These are phyloP conservation scores for Zaprionus lachaisei DNA, from an alignment of 1,140 invertebrate species.

Conservation along the genomic window DNA sequence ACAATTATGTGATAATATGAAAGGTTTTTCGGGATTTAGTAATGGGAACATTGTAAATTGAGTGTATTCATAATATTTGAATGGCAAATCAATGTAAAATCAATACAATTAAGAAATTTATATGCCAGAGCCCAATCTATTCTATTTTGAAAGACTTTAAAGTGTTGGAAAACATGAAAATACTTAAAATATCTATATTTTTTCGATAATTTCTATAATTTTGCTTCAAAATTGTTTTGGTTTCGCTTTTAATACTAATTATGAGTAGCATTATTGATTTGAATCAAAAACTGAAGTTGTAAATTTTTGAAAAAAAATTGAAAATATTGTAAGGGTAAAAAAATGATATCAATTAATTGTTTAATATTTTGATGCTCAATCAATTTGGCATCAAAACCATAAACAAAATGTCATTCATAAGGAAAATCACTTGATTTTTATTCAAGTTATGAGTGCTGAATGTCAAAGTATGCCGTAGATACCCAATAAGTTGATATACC, in stretches of 20 bases:
- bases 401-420: background rate
- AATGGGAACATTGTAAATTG: background rate
- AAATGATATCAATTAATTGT: background rate
- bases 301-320: background rate
- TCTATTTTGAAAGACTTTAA: rapidly evolving
- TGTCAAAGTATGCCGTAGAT: background rate
- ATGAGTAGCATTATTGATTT: too few species aligned
- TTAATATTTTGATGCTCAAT: background rate
- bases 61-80: too few species aligned
- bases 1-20: background rate
- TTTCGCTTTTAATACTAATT: too few species aligned
- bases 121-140: too few species aligned
- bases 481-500: background rate
- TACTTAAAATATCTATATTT: too few species aligned
- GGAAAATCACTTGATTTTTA: background rate
- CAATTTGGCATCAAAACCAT: background rate
- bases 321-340: background rate
- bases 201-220: too few species aligned
- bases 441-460: background rate
- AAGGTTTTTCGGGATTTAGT: background rate
- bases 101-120: too few species aligned
- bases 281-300: background rate
- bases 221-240: too few species aligned
- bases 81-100: too few species aligned
- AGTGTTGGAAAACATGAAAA: too few species aligned